Evolutionary conservation across 2,888 invertebrate species (phyloP), one percentile per base, ranked within the genome.

Genomic region (Lagria hirta): DNA sequence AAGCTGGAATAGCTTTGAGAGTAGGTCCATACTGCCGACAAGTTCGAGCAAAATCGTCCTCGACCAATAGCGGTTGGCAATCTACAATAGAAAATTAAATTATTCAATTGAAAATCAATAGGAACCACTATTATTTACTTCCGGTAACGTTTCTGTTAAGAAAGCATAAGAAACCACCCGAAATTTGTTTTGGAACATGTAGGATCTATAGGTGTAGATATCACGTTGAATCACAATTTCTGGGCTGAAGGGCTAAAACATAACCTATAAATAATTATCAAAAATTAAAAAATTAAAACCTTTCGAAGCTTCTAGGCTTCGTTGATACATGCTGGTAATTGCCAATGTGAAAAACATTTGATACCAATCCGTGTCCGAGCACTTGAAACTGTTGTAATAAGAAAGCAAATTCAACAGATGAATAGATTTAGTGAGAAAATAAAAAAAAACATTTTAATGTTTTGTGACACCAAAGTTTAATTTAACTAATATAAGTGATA

Each of bases 281-380:
- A 10, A 10, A 7, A 7, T 2, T 30, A 8, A 17, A 3, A 18
- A n/a, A 8, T 18, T n/a, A n/a, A n/a, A 76, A 91, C 92, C 76
- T 86, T 87, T 49, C 61, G 56, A 41, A 90, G 65, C 73, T 88
- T 89, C 66, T 90, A 90, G 0, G 92, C 90, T 72, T 95, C 95
- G 68, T 91, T 95, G 57, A 96, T 93, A 60, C 93, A 92, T 92
- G 90, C 65, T 95, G 95, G 69, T 87, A 96, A 76, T 94, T 94
- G 59, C 98, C 98, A 65, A 96, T 88, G 68, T 92, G n/a, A n/a
- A n/a, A n/a, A n/a, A n/a, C n/a, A n/a, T n/a, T n/a, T n/a, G n/a
- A n/a, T n/a, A n/a, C n/a, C n/a, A n/a, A n/a, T n/a, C n/a, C n/a
- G n/a, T n/a, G n/a, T n/a, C n/a, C n/a, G n/a, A n/a, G n/a, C n/a